These are phyloP conservation scores for Tinamus major DNA, from an alignment of 2,797 vertebrate genomes.

Conservation along the genomic window DNA sequence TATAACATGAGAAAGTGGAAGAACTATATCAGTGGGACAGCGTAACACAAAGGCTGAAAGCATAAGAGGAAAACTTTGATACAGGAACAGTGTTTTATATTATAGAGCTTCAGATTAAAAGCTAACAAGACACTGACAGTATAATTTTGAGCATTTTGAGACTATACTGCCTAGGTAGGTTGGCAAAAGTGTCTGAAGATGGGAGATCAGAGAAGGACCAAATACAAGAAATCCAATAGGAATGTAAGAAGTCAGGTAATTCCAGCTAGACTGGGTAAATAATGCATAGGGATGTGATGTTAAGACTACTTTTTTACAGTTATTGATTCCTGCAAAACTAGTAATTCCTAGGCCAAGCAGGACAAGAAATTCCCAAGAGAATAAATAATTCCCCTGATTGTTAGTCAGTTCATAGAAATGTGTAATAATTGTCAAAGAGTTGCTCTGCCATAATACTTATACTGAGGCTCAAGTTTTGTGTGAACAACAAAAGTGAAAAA, in stretches of 20 bases:
- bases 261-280: background rate
- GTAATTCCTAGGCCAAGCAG: background rate
- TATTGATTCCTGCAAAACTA: background rate
- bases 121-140: background rate
- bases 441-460: background rate
- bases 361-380: background rate
- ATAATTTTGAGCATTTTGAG: background rate
- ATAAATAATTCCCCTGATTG: background rate
- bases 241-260: background rate
- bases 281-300: fast-evolving
- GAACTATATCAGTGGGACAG: background rate
- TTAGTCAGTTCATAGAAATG: background rate
- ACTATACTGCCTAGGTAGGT: background rate
- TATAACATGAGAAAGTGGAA: background rate
- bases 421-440: fast-evolving
- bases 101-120: background rate
- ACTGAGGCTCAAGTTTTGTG: background rate
- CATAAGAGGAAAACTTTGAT: background rate
- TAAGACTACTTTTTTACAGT: background rate
- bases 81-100: background rate
- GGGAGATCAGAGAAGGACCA: background rate
- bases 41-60: background rate
- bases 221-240: background rate
- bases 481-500: background rate
- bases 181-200: background rate